These are phyloP conservation scores for Drosophila nikananu DNA, from an alignment of 1,140 invertebrate species.

Conservation along the genomic window DNA sequence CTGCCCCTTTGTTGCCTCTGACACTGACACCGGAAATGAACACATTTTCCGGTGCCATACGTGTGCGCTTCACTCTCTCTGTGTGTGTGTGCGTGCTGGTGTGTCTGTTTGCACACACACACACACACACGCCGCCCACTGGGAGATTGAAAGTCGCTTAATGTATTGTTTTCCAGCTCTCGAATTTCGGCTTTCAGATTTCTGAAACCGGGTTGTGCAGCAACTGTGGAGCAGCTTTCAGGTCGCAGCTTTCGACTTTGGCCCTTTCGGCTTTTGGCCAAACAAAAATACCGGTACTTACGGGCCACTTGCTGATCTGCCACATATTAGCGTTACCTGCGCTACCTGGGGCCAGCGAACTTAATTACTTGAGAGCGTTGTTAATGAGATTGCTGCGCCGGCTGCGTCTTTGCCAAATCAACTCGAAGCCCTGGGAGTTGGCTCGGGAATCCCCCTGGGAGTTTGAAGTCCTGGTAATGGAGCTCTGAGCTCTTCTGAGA, in stretches of 20 bases:
- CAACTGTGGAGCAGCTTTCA: neutral
- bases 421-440: neutral
- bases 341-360: conserved; percentile 5
- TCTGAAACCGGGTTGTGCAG: conserved; percentile 4
- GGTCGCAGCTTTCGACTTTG: conserved; percentile 8
- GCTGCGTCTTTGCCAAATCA: conserved; percentile 6
- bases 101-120: conserved; percentile 18
- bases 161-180: conserved; percentile 59
- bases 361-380: conserved; percentile 41
- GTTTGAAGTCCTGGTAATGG: neutral
- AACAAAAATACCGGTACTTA: conserved; percentile 13
- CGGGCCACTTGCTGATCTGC: conserved; percentile 22
- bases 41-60: conserved; percentile 80
- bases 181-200: conserved; percentile 29
- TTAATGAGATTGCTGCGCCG: conserved; percentile 37
- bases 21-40: conserved; percentile 84
- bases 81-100: conserved; percentile 2
- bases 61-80: conserved; percentile 13
- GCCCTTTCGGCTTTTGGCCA: conserved; percentile 12
- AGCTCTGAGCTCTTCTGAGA: too few species aligned
- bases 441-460: neutral
- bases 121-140: conserved; percentile 7
- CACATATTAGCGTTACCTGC: conserved; percentile 16
- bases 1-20: conserved; percentile 59
- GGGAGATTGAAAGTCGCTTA: conserved; percentile 58